Conservation (phyloP, 2,797 vertebrate species). For the Intellagama lesueurii region DNA sequence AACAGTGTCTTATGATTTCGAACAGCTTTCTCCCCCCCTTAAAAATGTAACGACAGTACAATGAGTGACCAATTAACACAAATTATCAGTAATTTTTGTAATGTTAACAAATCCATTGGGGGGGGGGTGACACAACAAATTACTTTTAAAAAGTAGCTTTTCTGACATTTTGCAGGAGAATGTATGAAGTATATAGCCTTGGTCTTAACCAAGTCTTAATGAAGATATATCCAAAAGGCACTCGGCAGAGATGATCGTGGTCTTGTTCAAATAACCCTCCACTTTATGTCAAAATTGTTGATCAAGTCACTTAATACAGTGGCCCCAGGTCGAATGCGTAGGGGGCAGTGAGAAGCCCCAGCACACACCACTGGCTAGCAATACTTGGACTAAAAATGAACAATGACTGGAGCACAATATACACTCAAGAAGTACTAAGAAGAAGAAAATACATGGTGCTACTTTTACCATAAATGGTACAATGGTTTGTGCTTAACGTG, state of each 20-base stretch:
- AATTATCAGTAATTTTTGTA: background rate
- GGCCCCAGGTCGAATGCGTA: slow-evolving; percentile 32
- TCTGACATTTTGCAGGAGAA: background rate
- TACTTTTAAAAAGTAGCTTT: background rate
- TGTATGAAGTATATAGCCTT: background rate
- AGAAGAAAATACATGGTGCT: slow-evolving; percentile 44
- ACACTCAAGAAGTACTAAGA: slow-evolving; percentile 34
- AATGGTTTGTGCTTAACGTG: slow-evolving; percentile 50
- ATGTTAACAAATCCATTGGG: background rate
- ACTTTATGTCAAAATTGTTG: slow-evolving; percentile 25
- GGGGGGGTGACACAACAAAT: background rate
- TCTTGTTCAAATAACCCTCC: slow-evolving; percentile 44
- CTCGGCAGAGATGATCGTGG: slow-evolving; percentile 50
- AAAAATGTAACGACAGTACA: too few relatives aligned
- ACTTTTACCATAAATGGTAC: slow-evolving; percentile 55
- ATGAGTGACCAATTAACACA: background rate
- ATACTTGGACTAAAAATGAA: slow-evolving; percentile 44
- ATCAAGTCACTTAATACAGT: background rate
- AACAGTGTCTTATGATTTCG: too few relatives aligned
- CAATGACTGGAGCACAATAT: slow-evolving; percentile 33
- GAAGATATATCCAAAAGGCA: slow-evolving; percentile 57
- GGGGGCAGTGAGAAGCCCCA: background rate
- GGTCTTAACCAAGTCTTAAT: background rate
- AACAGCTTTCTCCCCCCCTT: too few relatives aligned
- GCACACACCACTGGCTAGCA: slow-evolving; percentile 36